Evolutionary conservation across 2,888 invertebrate species (phyloP).

Genomic region (Trissoscelio sp.): DNA sequence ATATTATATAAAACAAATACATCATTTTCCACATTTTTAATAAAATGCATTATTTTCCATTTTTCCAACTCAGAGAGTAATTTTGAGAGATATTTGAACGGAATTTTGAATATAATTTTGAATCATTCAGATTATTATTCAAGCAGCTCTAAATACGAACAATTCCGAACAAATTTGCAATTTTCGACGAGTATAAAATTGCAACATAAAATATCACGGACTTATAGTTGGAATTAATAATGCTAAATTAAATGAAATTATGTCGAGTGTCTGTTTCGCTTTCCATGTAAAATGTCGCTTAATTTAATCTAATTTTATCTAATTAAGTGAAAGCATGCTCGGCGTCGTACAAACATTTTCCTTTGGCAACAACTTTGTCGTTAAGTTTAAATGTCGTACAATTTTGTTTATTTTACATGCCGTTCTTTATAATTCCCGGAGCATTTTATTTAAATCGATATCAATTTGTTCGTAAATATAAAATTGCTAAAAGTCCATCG

Average conservation of each 20-base stretch:
- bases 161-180: background rate
- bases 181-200: background rate
- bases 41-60: no score
- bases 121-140: no score
- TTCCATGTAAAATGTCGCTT: slow-evolving; percentile 58
- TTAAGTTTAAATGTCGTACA: slow-evolving; percentile 11
- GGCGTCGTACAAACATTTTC: slow-evolving; percentile 25
- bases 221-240: slow-evolving; percentile 41
- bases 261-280: slow-evolving; percentile 36
- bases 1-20: no score
- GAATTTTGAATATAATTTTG: slow-evolving; percentile 22
- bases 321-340: slow-evolving; percentile 49
- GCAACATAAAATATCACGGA: slow-evolving; percentile 5
- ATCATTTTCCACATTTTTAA: no score
- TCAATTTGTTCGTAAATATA: no score
- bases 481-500: no score
- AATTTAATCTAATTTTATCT: slow-evolving; percentile 61
- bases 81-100: no score
- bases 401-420: slow-evolving; percentile 26
- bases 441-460: no score
- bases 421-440: slow-evolving; percentile 18
- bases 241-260: slow-evolving; percentile 44
- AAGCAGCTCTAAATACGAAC: no score
- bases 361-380: slow-evolving; percentile 12
- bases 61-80: no score